phyloP scores from a whole-genome alignment of 2,797 vertebrate genomes.

The Coreius guichenoti region DNA sequence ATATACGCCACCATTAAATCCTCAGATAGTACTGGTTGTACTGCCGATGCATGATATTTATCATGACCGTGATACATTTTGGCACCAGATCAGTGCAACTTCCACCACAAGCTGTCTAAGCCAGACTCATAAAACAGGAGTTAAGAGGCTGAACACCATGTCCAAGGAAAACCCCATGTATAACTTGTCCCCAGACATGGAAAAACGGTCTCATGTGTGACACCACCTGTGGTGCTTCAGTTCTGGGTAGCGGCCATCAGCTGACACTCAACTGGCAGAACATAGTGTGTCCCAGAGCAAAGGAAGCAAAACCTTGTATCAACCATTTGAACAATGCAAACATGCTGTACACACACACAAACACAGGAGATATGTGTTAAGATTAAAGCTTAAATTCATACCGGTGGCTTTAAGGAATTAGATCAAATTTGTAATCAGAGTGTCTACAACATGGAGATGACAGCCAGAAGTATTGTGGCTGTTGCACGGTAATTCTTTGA shows the following conservation, averaged over 20 bases:
- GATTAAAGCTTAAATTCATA: conserved; percentile 41
- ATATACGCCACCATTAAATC: neutral
- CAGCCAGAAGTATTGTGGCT: neutral
- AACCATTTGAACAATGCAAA: conserved; percentile 68
- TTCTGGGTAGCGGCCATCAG: conserved; percentile 68
- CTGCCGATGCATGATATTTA: conserved; percentile 29
- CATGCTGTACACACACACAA: neutral
- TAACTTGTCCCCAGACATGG: conserved; percentile 57
- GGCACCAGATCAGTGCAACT: conserved; percentile 42
- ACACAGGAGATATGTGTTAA: conserved; percentile 7
- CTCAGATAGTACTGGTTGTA: conserved; percentile 30
- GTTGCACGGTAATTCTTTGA: neutral
- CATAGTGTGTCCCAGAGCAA: conserved; percentile 75
- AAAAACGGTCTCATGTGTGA: conserved; percentile 68
- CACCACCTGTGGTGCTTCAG: conserved; percentile 63
- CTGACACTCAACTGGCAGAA: conserved; percentile 79
- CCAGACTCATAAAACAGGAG: conserved; percentile 39
- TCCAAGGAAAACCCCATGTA: conserved; percentile 65
- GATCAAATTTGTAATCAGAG: conserved; percentile 37
- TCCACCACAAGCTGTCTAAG: conserved; percentile 24
- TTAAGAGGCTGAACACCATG: conserved; percentile 34
- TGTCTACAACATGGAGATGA: conserved; percentile 9
- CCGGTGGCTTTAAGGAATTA: conserved; percentile 10
- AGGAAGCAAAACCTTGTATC: conserved; percentile 72
- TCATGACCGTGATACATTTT: conserved; percentile 2